Evolutionary conservation across 2,113 vertebrate species (phyloP).

Genomic region (Emydura subglobosa): DNA sequence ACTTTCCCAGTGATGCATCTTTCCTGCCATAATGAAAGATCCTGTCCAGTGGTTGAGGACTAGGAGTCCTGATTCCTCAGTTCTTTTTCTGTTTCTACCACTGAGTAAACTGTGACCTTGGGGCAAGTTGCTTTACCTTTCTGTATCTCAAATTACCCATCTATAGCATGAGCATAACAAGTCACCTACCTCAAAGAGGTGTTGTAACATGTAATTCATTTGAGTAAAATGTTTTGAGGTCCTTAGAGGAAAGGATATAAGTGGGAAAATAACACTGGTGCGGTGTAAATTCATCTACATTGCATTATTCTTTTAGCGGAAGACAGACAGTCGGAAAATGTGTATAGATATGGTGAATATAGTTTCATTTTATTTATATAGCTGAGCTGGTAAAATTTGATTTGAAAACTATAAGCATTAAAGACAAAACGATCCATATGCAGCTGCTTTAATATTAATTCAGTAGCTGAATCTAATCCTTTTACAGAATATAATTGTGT

Average conservation of each 20-base stretch:
- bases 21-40: not conserved
- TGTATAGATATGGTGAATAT: not conserved
- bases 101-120: not conserved
- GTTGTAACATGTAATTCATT: not conserved
- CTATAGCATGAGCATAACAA: not conserved
- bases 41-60: not conserved
- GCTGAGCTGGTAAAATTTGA: not conserved
- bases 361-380: conserved; percentile 1
- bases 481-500: conserved; percentile 59
- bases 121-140: not conserved
- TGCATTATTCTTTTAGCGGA: not conserved
- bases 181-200: not conserved
- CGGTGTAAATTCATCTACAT: not conserved
- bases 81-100: not conserved
- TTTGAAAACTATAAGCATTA: conserved; percentile 32
- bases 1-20: not conserved
- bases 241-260: not conserved
- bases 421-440: conserved; percentile 10
- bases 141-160: not conserved
- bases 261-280: not conserved
- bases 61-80: not conserved
- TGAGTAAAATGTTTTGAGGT: not conserved
- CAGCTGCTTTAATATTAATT: conserved; percentile 46
- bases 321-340: not conserved
- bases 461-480: conserved; percentile 21